Evolutionary conservation across 1,140 invertebrate genomes (phyloP), one percentile per base, ranked within the genome.

Genomic region (Aphelenchoides fujianensis): DNA sequence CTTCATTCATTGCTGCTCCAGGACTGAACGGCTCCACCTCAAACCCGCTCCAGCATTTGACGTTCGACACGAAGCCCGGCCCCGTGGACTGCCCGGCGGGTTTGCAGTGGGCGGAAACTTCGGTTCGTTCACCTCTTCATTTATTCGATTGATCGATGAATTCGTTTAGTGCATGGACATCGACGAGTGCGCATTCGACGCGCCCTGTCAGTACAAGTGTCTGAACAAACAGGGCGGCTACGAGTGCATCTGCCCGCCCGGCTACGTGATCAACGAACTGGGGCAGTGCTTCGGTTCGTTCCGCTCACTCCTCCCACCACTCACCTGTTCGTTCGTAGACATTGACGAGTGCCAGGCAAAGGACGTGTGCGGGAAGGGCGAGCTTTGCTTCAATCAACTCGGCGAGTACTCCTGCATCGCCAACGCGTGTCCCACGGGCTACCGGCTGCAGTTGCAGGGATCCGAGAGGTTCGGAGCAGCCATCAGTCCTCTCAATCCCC

Each of bases 151-250:
- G 23, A 19, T 7, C 23, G 19, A 59, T 19, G 55, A 59, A 59
- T 59, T 16, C 12, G 12, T 48, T 48, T 48, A 48, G 59, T 77
- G 74, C 34, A 62, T 27, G 48, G 79, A 79, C 55, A 48, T 82
- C 36, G 78, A 83, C 54, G 82, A 84, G 34, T 81, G 79, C 34
- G 70, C 73, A 3, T 73, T 81, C 41, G 70, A 82, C 57, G 63
- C 71, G 16, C 75, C 79, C 7, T 82, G 80, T 23, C 69, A 81
- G 32, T 77, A 67, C 36, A 68, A 79, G 55, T 82, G 80, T 57
- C 66, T 67, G 9, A 81, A 82, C 68, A 75, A 55, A 1, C 53
- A 69, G 2, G 81, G 81, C 9, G 34, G 59, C 9, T 82, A 69
- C 53, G 27, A 78, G 54, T 82, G 80, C 61, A 48, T 32, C 34